Evolutionary conservation across 2,113 vertebrate species (phyloP).

Genomic region (Osmerus eperlanus): DNA sequence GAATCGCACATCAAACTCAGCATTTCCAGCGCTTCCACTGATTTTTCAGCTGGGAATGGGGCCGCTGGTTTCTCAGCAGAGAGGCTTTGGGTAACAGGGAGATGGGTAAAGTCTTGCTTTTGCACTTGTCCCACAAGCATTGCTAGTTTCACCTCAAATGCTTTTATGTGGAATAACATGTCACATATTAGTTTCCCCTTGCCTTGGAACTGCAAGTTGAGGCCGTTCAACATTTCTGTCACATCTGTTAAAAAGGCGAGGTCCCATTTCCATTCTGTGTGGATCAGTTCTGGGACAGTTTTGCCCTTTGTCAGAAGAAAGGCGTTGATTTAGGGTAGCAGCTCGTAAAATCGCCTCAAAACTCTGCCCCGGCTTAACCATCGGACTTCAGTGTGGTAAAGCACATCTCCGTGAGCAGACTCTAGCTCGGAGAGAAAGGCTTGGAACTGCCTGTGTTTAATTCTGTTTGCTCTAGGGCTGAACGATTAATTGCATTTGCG

Average conservation of each 20-base stretch:
- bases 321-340: conserved; percentile 23
- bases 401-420: conserved; percentile 30
- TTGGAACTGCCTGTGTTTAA: conserved; percentile 33
- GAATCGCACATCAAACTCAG: too few species aligned
- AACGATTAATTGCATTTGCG: too few species aligned
- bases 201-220: conserved; percentile 35
- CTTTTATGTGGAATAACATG: conserved; percentile 21
- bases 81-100: conserved; percentile 7
- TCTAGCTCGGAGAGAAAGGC: conserved; percentile 8
- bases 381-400: conserved; percentile 32
- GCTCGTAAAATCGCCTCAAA: conserved; percentile 29
- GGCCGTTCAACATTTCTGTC: conserved; percentile 24
- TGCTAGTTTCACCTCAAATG: conserved; percentile 8
- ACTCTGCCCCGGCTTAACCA: conserved; percentile 21
- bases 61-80: background rate
- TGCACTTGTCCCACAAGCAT: background rate
- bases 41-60: too few species aligned
- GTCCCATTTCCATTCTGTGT: conserved; percentile 42
- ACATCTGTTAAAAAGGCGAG: conserved; percentile 19
- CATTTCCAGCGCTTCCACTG: too few species aligned
- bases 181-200: conserved; percentile 33
- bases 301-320: conserved; percentile 23
- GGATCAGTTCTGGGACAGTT: conserved; percentile 16
- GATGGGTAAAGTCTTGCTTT: background rate
- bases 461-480: background rate